Evolutionary conservation across 2,113 vertebrate genomes (phyloP), one percentile per base, ranked within the genome.

Genomic region (Psilopsiagon aurifrons): DNA sequence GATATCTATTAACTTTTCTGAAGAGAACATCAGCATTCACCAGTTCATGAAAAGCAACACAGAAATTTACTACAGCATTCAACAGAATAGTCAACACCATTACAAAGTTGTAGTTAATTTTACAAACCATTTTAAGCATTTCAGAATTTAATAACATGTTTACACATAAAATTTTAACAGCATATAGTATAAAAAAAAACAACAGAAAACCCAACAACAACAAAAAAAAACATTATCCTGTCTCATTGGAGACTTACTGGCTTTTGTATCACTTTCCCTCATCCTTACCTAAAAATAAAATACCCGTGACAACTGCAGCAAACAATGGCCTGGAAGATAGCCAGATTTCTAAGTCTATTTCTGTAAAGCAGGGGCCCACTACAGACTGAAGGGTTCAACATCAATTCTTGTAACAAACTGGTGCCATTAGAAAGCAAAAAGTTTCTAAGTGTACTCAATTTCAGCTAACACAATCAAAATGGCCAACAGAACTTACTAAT

Each of bases 271-370:
- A 92, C 90, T 96, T 95, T 93, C 75, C n/a, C 66, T 89, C 2
- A 2, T 41, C 74, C 57, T 69, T 75, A 85, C 24, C 49, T 77
- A 79, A 86, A 86, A 67, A 55, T 62, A 88, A 85, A 90, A 57
- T 9, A 77, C 19, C n/a, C 60, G 9, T 78, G 77, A 75, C 85
- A 93, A 95, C 78, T 51, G 73, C 60, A 75, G 80, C 80, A 90
- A 95, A 86, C 92, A 97, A 92, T 68, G 60, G 78, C 55, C 80
- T 94, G 90, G 87, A 93, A 78, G 33, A 41, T 0, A 0, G 73
- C 83, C 94, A 95, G 79, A 75, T 47, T 75, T 80, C 62, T 7
- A 69, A 60, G 39, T 92, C 88, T 90, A 92, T 88, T 94, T 96
- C 49, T 92, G 75, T 82, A 39, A 77, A 79, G 81, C 9, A 0